These are phyloP conservation scores for Chionis minor DNA, from an alignment of 2,113 vertebrate species.

Conservation along the genomic window DNA sequence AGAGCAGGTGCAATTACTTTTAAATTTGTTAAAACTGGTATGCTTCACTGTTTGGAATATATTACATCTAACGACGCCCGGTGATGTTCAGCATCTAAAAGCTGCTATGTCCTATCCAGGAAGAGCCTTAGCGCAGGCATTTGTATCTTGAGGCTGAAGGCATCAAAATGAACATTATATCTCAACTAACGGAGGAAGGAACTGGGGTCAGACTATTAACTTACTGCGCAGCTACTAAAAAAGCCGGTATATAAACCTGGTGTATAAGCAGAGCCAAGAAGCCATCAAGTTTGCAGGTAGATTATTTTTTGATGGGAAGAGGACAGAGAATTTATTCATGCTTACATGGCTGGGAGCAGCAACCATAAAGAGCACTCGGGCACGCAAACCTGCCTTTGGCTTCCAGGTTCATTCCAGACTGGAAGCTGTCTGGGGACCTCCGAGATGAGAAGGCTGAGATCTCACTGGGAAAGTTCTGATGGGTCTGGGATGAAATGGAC, in stretches of 20 bases:
- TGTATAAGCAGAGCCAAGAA: background rate
- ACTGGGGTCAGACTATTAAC: background rate
- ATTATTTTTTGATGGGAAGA: background rate
- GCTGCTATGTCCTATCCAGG: background rate
- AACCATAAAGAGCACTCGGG: background rate
- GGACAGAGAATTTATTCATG: conserved; percentile 1
- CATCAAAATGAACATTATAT: background rate
- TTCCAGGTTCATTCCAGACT: background rate
- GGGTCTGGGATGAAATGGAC: background rate
- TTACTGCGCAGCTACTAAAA: background rate
- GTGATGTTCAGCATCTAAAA: background rate
- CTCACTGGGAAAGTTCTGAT: background rate
- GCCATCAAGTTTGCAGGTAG: background rate
- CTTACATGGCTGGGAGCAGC: background rate
- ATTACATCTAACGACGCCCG: rapidly evolving
- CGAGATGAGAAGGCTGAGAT: background rate
- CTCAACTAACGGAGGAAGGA: background rate
- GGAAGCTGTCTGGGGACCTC: background rate
- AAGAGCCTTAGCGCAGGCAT: background rate
- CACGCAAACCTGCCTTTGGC: background rate
- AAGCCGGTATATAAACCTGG: background rate
- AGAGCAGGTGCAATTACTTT: background rate
- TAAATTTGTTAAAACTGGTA: background rate
- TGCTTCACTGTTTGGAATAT: background rate
- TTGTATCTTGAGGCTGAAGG: background rate